Base-by-base conservation (phyloP, 2,113 vertebrate genomes). In the Promerops cafer region DNA sequence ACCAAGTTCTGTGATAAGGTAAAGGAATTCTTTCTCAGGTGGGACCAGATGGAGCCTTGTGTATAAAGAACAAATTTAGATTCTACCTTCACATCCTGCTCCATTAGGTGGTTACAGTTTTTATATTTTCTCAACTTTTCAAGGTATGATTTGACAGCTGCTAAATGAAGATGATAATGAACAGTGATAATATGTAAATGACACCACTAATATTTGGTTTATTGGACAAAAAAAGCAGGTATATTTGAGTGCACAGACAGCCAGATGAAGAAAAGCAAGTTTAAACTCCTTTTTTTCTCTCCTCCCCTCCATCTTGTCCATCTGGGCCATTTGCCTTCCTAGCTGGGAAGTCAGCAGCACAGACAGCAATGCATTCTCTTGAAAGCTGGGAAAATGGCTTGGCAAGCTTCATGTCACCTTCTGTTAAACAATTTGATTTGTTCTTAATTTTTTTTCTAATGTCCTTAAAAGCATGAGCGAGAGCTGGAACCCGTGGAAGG, bases 361-460 rank as follows among this genome's bases (percentile, higher is more conserved):
- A 90, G 80, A 22, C 69, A 65, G 68, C 22, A n/a, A 1, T 56
- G 44, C n/a, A 9, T 80, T 74, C 63, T 75, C 82, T 44, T 87
- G 60, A 93, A 91, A 93, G 74, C 59, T 89, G 87, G 81, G 54
- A 91, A 91, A 75, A 75, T 78, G 77, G 35, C 39, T 91, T 94
- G 90, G 80, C 80, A 96, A 82, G 60, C 64, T 90, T 37, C 35
- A 11, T 18, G 30, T 60, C 78, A 82, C 89, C 76, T 94, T 92
- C 80, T 89, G 86, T 66, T 78, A 83, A 91, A 44, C 30, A 37
- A 44, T 47, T 89, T 83, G 50, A 60, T 81, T 90, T 77, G 10
- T 71, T 78, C 8, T 52, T 85, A 3, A 8, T 19, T 42, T 39
- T 60, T 37, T 35, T 37, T 50, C 49, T 39, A 45, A 16, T 14